Percentiles rank a stretch among this genome's conserved stretches.
These are phyloP conservation scores for Radopholus similis DNA, from an alignment of 1,140 invertebrate genomes.

Conservation along the genomic window DNA sequence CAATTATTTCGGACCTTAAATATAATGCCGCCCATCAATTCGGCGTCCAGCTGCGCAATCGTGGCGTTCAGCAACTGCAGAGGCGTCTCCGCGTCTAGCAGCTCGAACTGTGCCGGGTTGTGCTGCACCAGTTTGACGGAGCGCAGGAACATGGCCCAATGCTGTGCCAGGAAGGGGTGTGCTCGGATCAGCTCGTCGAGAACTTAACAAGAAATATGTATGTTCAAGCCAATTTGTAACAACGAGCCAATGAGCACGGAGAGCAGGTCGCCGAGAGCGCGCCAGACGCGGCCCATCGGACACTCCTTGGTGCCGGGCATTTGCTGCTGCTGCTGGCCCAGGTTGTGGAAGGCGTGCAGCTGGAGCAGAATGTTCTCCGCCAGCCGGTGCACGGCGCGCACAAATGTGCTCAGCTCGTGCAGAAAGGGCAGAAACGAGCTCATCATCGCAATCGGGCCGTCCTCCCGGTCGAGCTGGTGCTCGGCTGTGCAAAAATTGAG, in stretches of 20 bases:
- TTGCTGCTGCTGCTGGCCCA: neutral
- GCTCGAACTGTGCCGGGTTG: conserved; percentile 68
- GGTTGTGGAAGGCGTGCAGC: conserved; percentile 66
- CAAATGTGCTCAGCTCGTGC: conserved; percentile 68
- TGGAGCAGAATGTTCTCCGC: conserved; percentile 69
- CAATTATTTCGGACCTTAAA: conserved; percentile 65
- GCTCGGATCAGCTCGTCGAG: conserved; percentile 71
- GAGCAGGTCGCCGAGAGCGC: conserved; percentile 66
- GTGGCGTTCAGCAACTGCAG: conserved; percentile 69
- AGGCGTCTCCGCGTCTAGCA: conserved; percentile 63
- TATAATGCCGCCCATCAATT: conserved; percentile 67
- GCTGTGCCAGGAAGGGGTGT: conserved; percentile 67
- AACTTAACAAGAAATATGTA: conserved; percentile 56
- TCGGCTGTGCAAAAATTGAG: conserved; percentile 13
- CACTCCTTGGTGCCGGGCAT: neutral
- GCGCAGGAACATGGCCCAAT: conserved; percentile 71
- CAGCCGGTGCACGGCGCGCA: conserved; percentile 69
- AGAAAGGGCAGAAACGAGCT: conserved; percentile 45
- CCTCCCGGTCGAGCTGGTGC: conserved; percentile 12
- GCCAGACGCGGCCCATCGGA: conserved; percentile 22
- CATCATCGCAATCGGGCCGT: conserved; percentile 25
- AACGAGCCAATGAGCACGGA: conserved; percentile 65
- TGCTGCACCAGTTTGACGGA: conserved; percentile 70
- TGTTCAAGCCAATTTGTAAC: neutral
- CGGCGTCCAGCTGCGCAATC: conserved; percentile 68